Conservation (phyloP, 2,113 vertebrate genomes). For the Pangasianodon gigas region DNA sequence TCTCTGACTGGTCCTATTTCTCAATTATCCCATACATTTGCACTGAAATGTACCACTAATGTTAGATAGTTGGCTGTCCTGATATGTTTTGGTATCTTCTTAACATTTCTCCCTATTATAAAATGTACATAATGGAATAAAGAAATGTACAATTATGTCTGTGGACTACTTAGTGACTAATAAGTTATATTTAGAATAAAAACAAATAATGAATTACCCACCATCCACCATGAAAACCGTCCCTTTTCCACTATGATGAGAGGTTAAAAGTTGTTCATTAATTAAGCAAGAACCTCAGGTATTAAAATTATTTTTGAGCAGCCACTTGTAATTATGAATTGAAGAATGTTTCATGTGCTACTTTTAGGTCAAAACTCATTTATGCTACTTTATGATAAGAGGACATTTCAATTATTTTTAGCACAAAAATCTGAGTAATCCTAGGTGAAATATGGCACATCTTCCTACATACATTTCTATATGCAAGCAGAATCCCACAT, state of each 20-base stretch:
- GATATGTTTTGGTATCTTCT: background rate
- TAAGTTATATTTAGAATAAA: background rate
- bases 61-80: background rate
- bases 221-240: too few species aligned
- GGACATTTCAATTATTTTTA: too few species aligned
- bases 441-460: too few species aligned
- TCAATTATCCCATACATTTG: background rate
- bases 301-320: background rate
- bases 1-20: background rate
- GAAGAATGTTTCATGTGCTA: background rate
- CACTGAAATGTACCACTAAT: background rate
- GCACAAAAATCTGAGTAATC: background rate
- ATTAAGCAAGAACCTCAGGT: too few species aligned
- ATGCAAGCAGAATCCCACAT: background rate
- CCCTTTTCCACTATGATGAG: background rate
- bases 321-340: background rate
- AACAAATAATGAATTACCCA: background rate
- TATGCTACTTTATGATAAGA: too few species aligned
- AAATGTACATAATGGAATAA: background rate
- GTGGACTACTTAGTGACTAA: background rate
- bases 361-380: too few species aligned
- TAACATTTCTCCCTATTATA: background rate
- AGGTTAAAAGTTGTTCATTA: background rate
- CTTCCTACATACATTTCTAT: background rate
- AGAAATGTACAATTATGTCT: background rate